These are phyloP conservation scores for Liparis tanakae DNA, from an alignment of 2,797 vertebrate species.

Conservation along the genomic window DNA sequence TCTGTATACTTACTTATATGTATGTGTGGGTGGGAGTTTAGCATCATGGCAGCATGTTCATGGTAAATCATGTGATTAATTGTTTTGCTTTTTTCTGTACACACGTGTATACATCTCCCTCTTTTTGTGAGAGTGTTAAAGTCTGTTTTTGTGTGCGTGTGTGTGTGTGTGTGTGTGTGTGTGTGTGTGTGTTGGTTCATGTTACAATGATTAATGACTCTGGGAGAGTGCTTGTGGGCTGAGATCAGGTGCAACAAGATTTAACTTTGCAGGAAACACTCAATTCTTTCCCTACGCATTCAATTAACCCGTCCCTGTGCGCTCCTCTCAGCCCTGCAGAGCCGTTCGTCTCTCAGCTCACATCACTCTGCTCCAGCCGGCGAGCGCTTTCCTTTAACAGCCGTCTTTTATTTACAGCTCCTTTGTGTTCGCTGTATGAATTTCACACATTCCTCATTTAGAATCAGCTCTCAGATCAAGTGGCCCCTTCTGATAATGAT, in stretches of 20 bases:
- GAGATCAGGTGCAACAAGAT: conserved; percentile 81
- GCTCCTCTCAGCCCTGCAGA: conserved; percentile 57
- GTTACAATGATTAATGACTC: conserved; percentile 77
- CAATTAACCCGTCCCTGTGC: conserved; percentile 75
- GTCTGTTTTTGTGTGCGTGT: neutral
- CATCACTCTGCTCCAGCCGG: conserved; percentile 38
- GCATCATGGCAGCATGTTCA: conserved; percentile 32
- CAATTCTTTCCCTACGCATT: conserved; percentile 77
- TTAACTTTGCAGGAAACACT: conserved; percentile 79
- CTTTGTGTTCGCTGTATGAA: conserved; percentile 46
- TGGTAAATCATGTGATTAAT: conserved; percentile 47
- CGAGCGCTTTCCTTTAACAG: conserved; percentile 53
- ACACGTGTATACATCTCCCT: conserved; percentile 1
- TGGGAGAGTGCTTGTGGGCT: conserved; percentile 70
- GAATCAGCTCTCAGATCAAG: conserved; percentile 43
- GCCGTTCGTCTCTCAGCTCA: conserved; percentile 65
- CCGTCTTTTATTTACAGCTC: conserved; percentile 57
- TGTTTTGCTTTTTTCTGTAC: conserved; percentile 13
- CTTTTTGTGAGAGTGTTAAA: conserved; percentile 13
- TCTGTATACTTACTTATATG: conserved; percentile 14
- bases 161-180: neutral
- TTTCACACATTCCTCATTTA: conserved; percentile 31
- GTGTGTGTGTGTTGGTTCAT: conserved; percentile 17
- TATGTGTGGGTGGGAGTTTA: conserved; percentile 25
- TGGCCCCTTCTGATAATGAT: conserved; percentile 18